Evolutionary conservation across 2,113 vertebrate genomes (phyloP), one percentile per base, ranked within the genome.

Genomic region (Desmodus rotundus): DNA sequence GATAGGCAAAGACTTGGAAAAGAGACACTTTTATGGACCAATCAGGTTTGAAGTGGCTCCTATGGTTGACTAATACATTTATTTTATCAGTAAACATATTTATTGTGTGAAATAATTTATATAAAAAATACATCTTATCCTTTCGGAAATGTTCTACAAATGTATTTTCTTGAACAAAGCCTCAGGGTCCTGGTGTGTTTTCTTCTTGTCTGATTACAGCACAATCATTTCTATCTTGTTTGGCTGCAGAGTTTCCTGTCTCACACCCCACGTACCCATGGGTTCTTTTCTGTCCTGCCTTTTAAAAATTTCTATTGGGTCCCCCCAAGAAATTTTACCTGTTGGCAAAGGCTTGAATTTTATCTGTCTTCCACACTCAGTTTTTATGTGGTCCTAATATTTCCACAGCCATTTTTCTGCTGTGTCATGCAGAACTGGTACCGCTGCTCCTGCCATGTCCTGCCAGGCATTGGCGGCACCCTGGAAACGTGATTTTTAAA

Each of bases 401-500:
- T 77, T 90, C 63, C 82, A 61, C 24, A 61, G 43, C 22, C 28
- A 8, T 90, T 93, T 78, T 84, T 54, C 80, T 96, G 65, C n/a
- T 70, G 38, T 63, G 36, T 91, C 65, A 41, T 61, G 41, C 67
- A 89, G 43, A 89, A 92, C 77, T 89, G 70, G 10, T 41, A 16
- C 41, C 58, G 80, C 36, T 38, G 56, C 88, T 89, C 7, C 22
- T 86, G 28, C 70, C n/a, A 70, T 89, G 86, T 91, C 61, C 80
- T 54, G 33, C 36, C 38, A 76, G 47, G 52, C 41, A 67, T 43
- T 67, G 31, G 77, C 76, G 24, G 33, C 54, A 95, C 36, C 82
- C 56, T 92, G 26, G 81, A 61, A 87, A 91, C 70, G n/a, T 84
- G 52, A 45, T 84, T 95, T 92, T 73, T 81, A 91, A 70, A 72